Conservation (phyloP, 1,140 invertebrate species). For the Macrocentrus cingulum region DNA sequence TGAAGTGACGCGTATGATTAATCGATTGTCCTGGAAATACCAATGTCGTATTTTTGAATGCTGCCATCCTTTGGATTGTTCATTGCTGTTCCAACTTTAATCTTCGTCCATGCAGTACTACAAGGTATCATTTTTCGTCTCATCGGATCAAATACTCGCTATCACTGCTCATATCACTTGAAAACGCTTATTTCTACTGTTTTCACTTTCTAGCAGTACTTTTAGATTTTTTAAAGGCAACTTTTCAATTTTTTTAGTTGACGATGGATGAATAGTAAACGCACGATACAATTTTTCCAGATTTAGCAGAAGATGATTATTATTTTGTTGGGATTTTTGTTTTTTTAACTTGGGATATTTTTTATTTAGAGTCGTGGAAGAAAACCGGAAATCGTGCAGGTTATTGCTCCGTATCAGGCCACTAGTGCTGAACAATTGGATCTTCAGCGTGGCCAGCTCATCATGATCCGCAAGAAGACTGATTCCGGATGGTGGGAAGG, state of each 20-base stretch:
- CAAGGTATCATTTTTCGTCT: slow-evolving; percentile 41
- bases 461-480: slow-evolving; percentile 95
- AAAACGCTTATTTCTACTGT: neutral
- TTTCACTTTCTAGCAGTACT: neutral
- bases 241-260: too few relatives aligned
- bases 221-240: too few relatives aligned
- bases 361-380: slow-evolving; percentile 56
- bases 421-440: slow-evolving; percentile 88
- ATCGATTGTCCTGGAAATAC: slow-evolving; percentile 27
- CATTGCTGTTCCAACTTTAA: slow-evolving; percentile 26
- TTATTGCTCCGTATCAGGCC: slow-evolving; percentile 85
- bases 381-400: slow-evolving; percentile 86
- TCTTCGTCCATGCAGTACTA: slow-evolving; percentile 38
- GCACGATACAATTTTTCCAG: slow-evolving; percentile 10
- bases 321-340: neutral
- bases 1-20: slow-evolving; percentile 15
- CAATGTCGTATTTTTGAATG: slow-evolving; percentile 28
- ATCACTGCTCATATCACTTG: slow-evolving; percentile 1
- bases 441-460: slow-evolving; percentile 88
- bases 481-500: slow-evolving; percentile 99
- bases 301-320: too few relatives aligned
- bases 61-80: slow-evolving; percentile 27
- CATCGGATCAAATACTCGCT: slow-evolving; percentile 7
- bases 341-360: neutral
- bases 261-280: too few relatives aligned